Evolutionary conservation across 2,113 vertebrate species (phyloP), one percentile per base, ranked within the genome.

Genomic region (Neogale vison): DNA sequence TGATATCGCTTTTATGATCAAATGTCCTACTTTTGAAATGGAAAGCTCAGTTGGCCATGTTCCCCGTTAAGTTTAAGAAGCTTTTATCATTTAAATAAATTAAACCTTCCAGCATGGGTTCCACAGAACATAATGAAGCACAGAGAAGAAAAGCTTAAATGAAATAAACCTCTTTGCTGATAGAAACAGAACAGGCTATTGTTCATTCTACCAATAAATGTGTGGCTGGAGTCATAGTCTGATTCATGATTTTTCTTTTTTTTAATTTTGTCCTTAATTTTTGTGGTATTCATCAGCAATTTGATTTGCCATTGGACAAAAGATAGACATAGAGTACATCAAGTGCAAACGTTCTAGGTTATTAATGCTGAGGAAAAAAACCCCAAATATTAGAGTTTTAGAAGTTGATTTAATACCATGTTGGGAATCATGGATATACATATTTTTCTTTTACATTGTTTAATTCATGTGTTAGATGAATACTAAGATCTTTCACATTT

Each of bases 41-140:
- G 95, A 90, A 11, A 31, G 90, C 97, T 97, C 96, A 61, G 76
- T 81, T 95, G 86, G 89, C 93, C 65, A 82, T 95, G 63, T 92
- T 97, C 97, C 97, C 97, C 90, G 57, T 97, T 96, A 97, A 84
- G 87, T 97, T 98, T 98, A 98, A 98, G 97, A 96, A 97, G 97
- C 96, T 98, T 98, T 98, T 97, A 97, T 97, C 97, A 97, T 98
- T 98, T 97, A 98, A 98, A 97, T 98, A 98, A 97, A 98, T 98
- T 98, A 98, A 96, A 93, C 92, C 92, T 97, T 97, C 95, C 84
- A 96, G 95, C 88, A 96, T 97, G 95, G 95, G 85, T 94, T 97
- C 84, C 21, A 4, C 80, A 93, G 50, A 95, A 82, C 79, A 90
- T 92, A 98, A 96, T 96, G 94, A 96, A 94, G 90, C 95, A 81